Conservation (phyloP, 2,888 invertebrate species). For the Lottia gigantea region DNA sequence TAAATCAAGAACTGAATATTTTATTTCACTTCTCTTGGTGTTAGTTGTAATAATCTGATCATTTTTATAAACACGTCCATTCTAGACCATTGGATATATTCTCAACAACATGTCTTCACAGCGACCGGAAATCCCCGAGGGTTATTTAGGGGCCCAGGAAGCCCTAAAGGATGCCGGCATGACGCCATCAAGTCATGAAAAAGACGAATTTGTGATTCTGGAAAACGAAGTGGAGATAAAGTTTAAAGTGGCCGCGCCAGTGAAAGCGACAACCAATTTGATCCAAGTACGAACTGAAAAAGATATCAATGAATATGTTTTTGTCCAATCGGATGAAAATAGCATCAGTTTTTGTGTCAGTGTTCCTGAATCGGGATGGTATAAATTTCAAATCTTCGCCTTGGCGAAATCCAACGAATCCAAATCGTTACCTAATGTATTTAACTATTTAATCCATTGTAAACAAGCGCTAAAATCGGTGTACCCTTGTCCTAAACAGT, state of each 20-base stretch:
- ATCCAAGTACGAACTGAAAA: slow-evolving; percentile 38
- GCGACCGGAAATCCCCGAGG: background rate
- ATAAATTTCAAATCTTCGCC: slow-evolving; percentile 62
- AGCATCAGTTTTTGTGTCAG: slow-evolving; percentile 36
- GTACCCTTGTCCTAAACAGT: slow-evolving; percentile 61
- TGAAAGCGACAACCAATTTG: slow-evolving; percentile 40
- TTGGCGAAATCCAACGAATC: slow-evolving; percentile 53
- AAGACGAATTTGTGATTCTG: slow-evolving; percentile 3
- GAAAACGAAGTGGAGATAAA: background rate
- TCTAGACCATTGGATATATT: too few relatives aligned
- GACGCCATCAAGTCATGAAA: background rate
- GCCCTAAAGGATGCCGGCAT: background rate
- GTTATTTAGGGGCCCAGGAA: background rate
- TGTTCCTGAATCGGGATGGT: slow-evolving; percentile 54
- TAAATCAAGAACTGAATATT: background rate
- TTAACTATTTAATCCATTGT: slow-evolving; percentile 60
- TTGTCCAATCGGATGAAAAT: slow-evolving; percentile 53
- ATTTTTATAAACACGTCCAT: too few relatives aligned
- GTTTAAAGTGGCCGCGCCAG: background rate
- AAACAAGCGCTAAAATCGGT: slow-evolving; percentile 37
- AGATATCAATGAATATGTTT: slow-evolving; percentile 48
- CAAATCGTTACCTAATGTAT: slow-evolving; percentile 61
- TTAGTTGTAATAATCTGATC: background rate
- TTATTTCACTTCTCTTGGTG: background rate
- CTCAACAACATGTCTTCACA: background rate